Evolutionary conservation across 2,113 vertebrate genomes (phyloP), one percentile per base, ranked within the genome.

Genomic region (Craseonycteris thonglongyai): DNA sequence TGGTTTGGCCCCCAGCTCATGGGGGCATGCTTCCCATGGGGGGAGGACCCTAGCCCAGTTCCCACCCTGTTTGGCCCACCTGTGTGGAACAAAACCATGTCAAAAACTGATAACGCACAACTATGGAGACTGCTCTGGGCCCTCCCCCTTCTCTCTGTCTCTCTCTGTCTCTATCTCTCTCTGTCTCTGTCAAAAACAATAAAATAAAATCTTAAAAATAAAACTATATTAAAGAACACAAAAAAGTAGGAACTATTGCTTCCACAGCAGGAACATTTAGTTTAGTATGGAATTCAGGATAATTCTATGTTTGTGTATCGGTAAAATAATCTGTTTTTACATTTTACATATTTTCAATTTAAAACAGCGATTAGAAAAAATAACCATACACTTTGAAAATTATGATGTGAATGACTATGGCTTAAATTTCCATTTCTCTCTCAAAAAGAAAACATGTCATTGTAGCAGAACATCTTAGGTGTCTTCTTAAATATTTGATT

Each of bases 391-490:
- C 33, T 63, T 54, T 83, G 24, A 49, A 95, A 93, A 87, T 33
- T 86, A 86, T 40, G 56, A n/a, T 82, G 35, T 94, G 30, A 15
- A 40, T 38, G 9, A 91, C 78, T 58, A 14, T 42, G 75, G 30
- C 69, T 90, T 92, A 63, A 83, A 69, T 86, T 82, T 51, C 12
- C 30, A 33, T 83, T 72, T 96, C 89, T 72, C 51, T 94, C 30
- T 90, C 22, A 40, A 58, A 82, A 87, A 69, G 22, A 65, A 84
- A 90, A 26, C 24, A 40, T 12, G 1, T 78, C 7, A 16, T 86
- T 12, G 26, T 38, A 10, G 4, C 22, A 79, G 76, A 72, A 56
- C n/a, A 79, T 42, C 22, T 63, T 68, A 68, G 12, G 40, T 76
- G 28, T 65, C 35, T 69, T 88, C 45, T 92, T 58, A 95, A 40